Percentiles rank a stretch among this genome's conserved stretches.
phyloP scores from a whole-genome alignment of 2,113 vertebrate species.

The Gymnocephalus cernua region DNA sequence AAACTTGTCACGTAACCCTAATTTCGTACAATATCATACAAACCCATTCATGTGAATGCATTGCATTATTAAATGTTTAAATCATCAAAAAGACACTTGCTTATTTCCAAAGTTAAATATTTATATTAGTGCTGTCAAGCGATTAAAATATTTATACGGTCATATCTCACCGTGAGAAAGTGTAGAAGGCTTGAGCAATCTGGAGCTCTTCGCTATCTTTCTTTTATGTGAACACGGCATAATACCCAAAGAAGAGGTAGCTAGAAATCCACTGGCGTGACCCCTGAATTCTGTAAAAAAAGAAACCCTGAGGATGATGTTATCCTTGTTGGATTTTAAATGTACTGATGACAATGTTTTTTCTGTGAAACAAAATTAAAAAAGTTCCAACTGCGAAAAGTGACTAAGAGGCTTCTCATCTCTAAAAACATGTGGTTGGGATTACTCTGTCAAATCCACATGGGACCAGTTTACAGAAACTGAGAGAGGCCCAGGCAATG shows the following conservation, averaged over 20 bases:
- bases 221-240: neutral
- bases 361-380: neutral
- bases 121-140: no score
- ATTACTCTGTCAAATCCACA: constrained; percentile 8
- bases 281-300: neutral
- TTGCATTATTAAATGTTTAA: neutral
- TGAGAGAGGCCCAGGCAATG: neutral
- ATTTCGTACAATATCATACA: no score
- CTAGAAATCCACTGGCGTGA: neutral
- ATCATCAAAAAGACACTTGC: neutral
- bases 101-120: neutral
- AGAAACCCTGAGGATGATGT: no score
- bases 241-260: neutral
- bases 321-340: neutral
- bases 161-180: neutral
- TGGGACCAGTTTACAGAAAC: neutral
- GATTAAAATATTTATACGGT: neutral
- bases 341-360: neutral
- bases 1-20: no score
- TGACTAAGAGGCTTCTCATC: neutral
- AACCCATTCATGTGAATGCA: no score
- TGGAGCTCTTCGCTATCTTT: neutral
- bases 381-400: neutral
- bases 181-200: neutral
- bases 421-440: constrained; percentile 45